These are phyloP conservation scores for Onychomys arenicola DNA, from an alignment of 2,797 vertebrate species.

Conservation along the genomic window DNA sequence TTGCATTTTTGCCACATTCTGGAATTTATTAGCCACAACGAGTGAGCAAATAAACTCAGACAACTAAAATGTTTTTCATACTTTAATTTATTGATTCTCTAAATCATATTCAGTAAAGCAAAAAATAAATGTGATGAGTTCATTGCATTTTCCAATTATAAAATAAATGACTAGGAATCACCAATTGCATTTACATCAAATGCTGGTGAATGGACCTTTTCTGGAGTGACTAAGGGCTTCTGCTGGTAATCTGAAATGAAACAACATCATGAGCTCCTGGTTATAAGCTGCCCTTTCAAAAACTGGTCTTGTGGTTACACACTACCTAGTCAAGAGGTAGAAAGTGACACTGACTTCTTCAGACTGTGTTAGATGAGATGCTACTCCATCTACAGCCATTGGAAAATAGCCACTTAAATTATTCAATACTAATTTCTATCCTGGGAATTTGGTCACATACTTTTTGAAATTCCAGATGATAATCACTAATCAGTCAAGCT, in stretches of 20 bases:
- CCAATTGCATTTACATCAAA: conserved; percentile 11
- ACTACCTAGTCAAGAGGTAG: neutral
- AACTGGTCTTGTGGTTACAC: neutral
- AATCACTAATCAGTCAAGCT: neutral
- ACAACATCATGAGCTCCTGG: neutral
- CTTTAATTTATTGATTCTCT: conserved; percentile 37
- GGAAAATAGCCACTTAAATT: neutral
- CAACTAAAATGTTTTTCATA: conserved; percentile 9
- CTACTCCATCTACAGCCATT: neutral
- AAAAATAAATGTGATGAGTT: conserved; percentile 13
- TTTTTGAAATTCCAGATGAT: conserved; percentile 35
- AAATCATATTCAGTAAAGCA: neutral
- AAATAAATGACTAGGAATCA: conserved; percentile 47
- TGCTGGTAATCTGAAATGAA: conserved; percentile 32
- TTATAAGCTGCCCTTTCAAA: neutral
- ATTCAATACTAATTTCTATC: neutral
- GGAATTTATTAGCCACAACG: neutral
- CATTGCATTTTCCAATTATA: conserved; percentile 60
- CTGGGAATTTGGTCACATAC: neutral
- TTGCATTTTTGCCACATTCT: neutral
- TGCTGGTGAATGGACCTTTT: neutral
- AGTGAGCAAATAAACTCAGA: conserved; percentile 1
- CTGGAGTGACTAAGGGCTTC: neutral
- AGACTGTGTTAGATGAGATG: conserved; percentile 20
- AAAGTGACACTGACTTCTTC: neutral